Evolutionary conservation across 2,888 invertebrate genomes (phyloP), one percentile per base, ranked within the genome.

Genomic region (Esperia sulphurella): DNA sequence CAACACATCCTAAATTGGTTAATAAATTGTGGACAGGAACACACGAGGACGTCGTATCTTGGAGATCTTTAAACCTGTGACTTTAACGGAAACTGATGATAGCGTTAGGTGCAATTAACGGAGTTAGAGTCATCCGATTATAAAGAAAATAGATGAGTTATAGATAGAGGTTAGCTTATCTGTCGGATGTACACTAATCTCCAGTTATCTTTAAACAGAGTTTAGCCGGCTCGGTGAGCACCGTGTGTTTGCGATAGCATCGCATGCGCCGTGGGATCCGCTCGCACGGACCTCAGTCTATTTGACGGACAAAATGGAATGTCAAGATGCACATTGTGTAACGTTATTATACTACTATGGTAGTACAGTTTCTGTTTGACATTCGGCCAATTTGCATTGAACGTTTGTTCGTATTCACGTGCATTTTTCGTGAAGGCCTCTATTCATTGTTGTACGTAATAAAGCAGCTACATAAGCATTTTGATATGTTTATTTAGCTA

Each of bases 251-350:
- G 64, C 61, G 67, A 65, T 76, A 75, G 63, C 66, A 63, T 59
- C 69, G 67, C 66, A 63, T 68, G 55, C 49, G 52, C 59, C 77
- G 79, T 88, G 88, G 72, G 87, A 89, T 75, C 53, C 43, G 54
- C 81, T 87, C 87, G 59, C 87, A 87, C 82, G 79, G 61, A 59
- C 64, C 58, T 65, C 67, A 60, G 72, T 81, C 78, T 78, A 76
- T 81, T 71, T 77, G 73, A 68, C 66, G 74, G 75, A 83, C 81
- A 85, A 82, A 84, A 79, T 70, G 79, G 79, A 89, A 89, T 89
- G 88, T 86, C 88, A 89, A 83, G 87, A 87, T 82, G 79, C 74
- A 75, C 69, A 69, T 87, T 84, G 82, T 64, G 85, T 75, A 86
- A 85, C 57, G 55, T 66, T 53, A 65, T 69, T 71, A 63, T 70